Conservation (phyloP, 1,140 invertebrate genomes). For the Micrasema longulum region DNA sequence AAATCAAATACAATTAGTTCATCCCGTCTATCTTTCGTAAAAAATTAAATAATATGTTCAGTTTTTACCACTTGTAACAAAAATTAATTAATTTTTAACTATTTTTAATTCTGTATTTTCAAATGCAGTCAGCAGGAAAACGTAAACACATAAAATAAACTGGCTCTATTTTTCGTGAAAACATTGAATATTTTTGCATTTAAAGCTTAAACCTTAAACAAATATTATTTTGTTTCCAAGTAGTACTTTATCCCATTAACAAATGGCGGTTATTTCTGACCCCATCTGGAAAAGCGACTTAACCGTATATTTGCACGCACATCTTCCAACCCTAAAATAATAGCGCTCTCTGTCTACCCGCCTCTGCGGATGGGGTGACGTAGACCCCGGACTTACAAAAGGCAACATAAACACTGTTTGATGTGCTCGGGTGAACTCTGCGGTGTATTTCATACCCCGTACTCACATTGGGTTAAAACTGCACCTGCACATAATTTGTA, state of each 20-base stretch:
- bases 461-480: conserved; percentile 15
- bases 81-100: no score
- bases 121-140: no score
- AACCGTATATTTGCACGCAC: conserved; percentile 39
- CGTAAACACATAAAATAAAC: no score
- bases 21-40: no score
- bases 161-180: neutral
- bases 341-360: neutral
- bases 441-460: neutral
- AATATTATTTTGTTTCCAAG: conserved; percentile 17
- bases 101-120: no score
- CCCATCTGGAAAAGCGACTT: conserved; percentile 31
- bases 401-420: conserved; percentile 46
- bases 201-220: conserved; percentile 9
- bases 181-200: conserved; percentile 15
- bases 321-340: conserved; percentile 45
- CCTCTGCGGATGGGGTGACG: conserved; percentile 5
- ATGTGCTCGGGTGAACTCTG: conserved; percentile 33
- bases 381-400: conserved; percentile 29
- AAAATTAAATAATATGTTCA: no score
- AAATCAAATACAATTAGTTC: no score
- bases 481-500: conserved; percentile 26
- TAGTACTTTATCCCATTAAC: conserved; percentile 25
- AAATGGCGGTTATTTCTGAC: conserved; percentile 27
- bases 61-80: no score